phyloP scores from a whole-genome alignment of 2,888 invertebrate genomes.

The Synanthedon andrenaeformis region DNA sequence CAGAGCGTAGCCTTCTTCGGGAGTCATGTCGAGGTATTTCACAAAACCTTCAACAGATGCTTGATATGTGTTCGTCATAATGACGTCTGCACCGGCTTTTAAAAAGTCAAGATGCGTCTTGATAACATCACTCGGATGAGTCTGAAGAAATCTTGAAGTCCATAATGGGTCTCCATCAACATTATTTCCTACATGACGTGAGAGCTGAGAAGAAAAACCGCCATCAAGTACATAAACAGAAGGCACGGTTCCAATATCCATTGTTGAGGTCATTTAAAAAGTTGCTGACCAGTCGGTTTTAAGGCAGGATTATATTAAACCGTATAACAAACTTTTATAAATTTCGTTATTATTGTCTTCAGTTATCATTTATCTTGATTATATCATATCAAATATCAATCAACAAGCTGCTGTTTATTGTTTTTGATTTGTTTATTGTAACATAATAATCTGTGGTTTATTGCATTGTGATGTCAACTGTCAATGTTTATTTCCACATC shows the following conservation, averaged over 20 bases:
- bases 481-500: too few relatives aligned
- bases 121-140: constrained; percentile 80
- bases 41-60: constrained; percentile 82
- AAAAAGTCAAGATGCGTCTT: constrained; percentile 85
- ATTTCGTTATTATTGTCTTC: too few relatives aligned
- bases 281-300: neutral
- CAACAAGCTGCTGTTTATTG: too few relatives aligned
- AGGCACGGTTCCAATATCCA: constrained; percentile 3
- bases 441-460: too few relatives aligned
- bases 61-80: constrained; percentile 91
- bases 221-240: constrained; percentile 71
- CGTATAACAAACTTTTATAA: too few relatives aligned
- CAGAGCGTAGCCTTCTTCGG: constrained; percentile 75
- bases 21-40: constrained; percentile 76
- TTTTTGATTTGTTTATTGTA: too few relatives aligned
- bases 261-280: neutral
- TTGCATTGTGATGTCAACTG: too few relatives aligned
- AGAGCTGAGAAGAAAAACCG: constrained; percentile 84
- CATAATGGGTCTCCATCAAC: constrained; percentile 89
- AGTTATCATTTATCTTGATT: too few relatives aligned
- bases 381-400: too few relatives aligned
- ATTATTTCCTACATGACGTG: constrained; percentile 74
- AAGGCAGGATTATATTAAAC: neutral
- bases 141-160: constrained; percentile 84
- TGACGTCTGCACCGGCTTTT: constrained; percentile 86